Evolutionary conservation across 64 coral and sea anemone genomes (phyloP).

Genomic region (Montipora foliosa): DNA sequence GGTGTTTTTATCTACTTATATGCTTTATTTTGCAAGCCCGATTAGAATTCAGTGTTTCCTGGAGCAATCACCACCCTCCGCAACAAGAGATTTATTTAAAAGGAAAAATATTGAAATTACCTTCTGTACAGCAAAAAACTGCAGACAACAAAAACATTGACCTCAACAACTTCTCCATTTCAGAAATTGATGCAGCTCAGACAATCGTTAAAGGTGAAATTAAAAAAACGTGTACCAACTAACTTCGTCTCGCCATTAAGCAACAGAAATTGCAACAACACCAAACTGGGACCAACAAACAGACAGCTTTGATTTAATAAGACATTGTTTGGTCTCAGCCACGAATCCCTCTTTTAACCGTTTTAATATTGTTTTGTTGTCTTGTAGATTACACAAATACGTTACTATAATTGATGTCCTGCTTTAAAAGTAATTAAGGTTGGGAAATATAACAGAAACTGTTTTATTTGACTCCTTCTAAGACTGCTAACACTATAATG

Average conservation of each 20-base stretch:
- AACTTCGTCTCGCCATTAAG: background rate
- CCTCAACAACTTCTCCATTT: background rate
- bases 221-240: background rate
- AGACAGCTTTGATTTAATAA: background rate
- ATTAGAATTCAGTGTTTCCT: no score
- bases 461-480: background rate
- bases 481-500: background rate
- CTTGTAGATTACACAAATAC: background rate
- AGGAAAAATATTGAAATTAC: background rate
- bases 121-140: background rate
- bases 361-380: conserved; percentile 12
- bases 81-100: no score
- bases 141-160: background rate
- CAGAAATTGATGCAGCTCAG: no score
- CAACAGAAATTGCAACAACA: background rate
- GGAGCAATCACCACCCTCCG: no score
- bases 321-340: background rate
- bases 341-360: background rate
- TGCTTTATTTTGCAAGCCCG: no score
- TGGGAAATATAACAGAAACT: background rate
- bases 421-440: background rate
- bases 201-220: background rate
- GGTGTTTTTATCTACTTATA: no score
- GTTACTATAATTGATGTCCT: background rate
- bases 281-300: background rate